Percentiles rank a stretch among this genome's conserved stretches.
phyloP scores from a whole-genome alignment of 1,140 invertebrate genomes.

The Cotesia glomerata region DNA sequence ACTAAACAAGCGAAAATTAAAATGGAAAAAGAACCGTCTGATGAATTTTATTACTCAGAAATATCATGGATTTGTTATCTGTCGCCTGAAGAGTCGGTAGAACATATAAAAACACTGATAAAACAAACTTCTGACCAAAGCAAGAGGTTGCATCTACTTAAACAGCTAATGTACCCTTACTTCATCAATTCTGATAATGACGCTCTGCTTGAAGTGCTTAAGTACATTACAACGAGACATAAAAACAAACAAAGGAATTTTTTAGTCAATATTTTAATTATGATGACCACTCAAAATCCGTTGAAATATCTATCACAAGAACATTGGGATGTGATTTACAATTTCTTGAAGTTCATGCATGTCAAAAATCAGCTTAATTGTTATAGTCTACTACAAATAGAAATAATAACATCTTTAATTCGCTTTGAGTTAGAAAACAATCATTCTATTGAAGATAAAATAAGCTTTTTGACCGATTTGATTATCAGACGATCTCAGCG shows the following conservation, averaged over 20 bases:
- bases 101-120: constrained; percentile 43
- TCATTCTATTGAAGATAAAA: too few relatives aligned
- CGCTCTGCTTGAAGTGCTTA: constrained; percentile 37
- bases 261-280: constrained; percentile 22
- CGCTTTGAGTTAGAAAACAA: too few relatives aligned
- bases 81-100: constrained; percentile 38
- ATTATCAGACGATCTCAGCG: too few relatives aligned
- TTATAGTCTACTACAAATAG: too few relatives aligned
- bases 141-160: background rate
- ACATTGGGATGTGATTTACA: background rate
- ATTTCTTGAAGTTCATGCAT: background rate
- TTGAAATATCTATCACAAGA: background rate
- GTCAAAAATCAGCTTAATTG: background rate
- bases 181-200: constrained; percentile 46
- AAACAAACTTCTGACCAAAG: constrained; percentile 17
- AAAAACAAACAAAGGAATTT: constrained; percentile 43
- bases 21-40: constrained; percentile 19
- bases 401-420: too few relatives aligned
- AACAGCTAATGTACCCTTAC: constrained; percentile 44
- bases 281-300: constrained; percentile 6
- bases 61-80: constrained; percentile 19
- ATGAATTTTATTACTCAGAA: constrained; percentile 3
- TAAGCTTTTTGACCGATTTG: too few relatives aligned
- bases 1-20: constrained; percentile 41
- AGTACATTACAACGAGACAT: constrained; percentile 40